These are phyloP conservation scores for Xestia xanthographa DNA, from an alignment of 2,888 invertebrate genomes.

Conservation along the genomic window DNA sequence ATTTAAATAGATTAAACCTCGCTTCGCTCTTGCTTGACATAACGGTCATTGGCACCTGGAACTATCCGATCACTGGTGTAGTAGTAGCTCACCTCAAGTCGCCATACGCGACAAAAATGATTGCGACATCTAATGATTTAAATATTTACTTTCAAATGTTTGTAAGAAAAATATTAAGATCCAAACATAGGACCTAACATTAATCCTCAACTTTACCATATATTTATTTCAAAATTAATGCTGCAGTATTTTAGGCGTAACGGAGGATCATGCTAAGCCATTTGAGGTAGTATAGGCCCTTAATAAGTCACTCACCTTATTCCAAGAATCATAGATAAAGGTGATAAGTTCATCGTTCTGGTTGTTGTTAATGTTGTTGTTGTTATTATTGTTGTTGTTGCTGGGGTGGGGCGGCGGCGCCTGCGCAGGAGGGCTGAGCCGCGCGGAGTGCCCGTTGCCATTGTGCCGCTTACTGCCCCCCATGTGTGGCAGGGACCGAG, in stretches of 20 bases:
- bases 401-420: conserved; percentile 68
- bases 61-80: not conserved
- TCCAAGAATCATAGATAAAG: conserved; percentile 95
- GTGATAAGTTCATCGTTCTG: conserved; percentile 95
- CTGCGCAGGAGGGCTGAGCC: conserved; percentile 85
- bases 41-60: not conserved
- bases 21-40: not conserved
- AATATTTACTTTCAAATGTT: not conserved
- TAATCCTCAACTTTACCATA: no score
- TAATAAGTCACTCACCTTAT: conserved; percentile 89
- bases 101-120: not conserved
- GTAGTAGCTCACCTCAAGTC: not conserved
- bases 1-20: not conserved
- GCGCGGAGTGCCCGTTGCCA: conserved; percentile 75
- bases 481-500: conserved; percentile 87
- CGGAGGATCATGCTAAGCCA: no score
- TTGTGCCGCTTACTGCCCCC: conserved; percentile 82
- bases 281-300: no score
- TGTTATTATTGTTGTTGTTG: conserved; percentile 44
- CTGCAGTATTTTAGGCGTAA: no score
- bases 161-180: not conserved
- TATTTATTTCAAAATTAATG: no score
- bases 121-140: not conserved
- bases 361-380: conserved; percentile 65
- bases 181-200: no score